Evolutionary conservation across 2,888 invertebrate species (phyloP), one percentile per base, ranked within the genome.

Genomic region (Acrobasis suavella): DNA sequence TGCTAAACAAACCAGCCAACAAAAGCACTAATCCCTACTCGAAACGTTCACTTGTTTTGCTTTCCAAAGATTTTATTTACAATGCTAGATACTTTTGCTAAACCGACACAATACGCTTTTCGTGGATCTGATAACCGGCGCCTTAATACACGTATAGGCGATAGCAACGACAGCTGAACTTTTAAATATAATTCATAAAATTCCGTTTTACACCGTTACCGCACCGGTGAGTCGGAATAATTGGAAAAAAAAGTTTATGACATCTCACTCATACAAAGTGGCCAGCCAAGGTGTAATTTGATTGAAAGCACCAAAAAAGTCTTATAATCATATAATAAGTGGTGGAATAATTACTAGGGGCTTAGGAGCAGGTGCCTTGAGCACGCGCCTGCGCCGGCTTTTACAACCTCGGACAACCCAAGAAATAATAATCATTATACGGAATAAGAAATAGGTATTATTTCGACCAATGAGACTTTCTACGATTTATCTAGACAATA

Each of bases 301-400:
- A 91, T 91, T 91, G 92, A 92, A 91, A 91, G 92, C 89, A 89
- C 90, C 89, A 91, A 92, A 92, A 92, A 91, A 91, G 84, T 89
- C 84, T 85, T 86, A 90, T 91, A 89, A 91, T 91, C 88, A 89
- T 89, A 88, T 90, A 89, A 91, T 91, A 89, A 91, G 90, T 89
- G 89, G 89, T 85, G 83, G 89, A 87, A 91, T 91, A 91, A 91
- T 92, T 91, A 90, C 83, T 81, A 80, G 85, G 90, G 91, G 83
- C 81, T 85, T 81, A 85, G 82, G 78, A 80, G 91, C 91, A 92
- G 91, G 91, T 91, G 91, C 76, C 65, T 32, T 42, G 73, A 82
- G 88, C 88, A 86, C 86, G 86, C 84, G 87, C 82, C 79, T 72
- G 60, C 68, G 68, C 66, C 69, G 68, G 65, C 65, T 72, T 73